Evolutionary conservation across 2,797 vertebrate species (phyloP), one percentile per base, ranked within the genome.

Genomic region (Acestrorhynchus altus): DNA sequence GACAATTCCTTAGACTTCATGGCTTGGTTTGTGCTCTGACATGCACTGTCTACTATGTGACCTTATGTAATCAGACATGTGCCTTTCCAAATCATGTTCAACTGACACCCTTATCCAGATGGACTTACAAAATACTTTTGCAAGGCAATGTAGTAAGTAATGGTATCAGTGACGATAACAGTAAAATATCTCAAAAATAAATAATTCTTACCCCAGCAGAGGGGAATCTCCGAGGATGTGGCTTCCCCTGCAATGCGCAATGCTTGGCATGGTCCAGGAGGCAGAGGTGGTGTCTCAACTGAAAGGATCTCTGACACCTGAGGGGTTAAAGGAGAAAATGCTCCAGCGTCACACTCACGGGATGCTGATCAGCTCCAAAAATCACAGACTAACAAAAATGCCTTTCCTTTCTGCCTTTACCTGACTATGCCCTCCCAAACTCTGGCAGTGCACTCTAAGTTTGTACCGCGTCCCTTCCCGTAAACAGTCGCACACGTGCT

Each of bases 401-500:
- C 39, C 10, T 28, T 28, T 31, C 15, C 8, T 10, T 51, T 13
- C 24, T 51, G 65, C n/a, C 16, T 31, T 44, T 76, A 94, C 93
- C 91, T 88, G 91, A 86, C 94, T 94, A 66, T 90, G 89, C 2
- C 93, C 93, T 40, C 90, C 89, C 66, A 64, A 75, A 20, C 90
- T 92, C 84, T 83, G 76, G 60, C 93, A 94, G 69, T 86, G 90
- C 39, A 94, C 92, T 26, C 91, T 90, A 46, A 95, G 54, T 40
- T 85, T 87, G 88, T 94, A 95, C 3, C 78, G 85, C 51, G 89
- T 91, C 65, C 91, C 93, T 67, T 93, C 91, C 74, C 79, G 86
- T 60, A 95, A 89, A 63, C 90, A 90, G 66, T 93, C 86, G 35
- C 92, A 94, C 0, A 92, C 35, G 0, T 94, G 92, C 26, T 95